Evolutionary conservation across 2,113 vertebrate genomes (phyloP).

Genomic region (Stomatorhinus ivindoensis): DNA sequence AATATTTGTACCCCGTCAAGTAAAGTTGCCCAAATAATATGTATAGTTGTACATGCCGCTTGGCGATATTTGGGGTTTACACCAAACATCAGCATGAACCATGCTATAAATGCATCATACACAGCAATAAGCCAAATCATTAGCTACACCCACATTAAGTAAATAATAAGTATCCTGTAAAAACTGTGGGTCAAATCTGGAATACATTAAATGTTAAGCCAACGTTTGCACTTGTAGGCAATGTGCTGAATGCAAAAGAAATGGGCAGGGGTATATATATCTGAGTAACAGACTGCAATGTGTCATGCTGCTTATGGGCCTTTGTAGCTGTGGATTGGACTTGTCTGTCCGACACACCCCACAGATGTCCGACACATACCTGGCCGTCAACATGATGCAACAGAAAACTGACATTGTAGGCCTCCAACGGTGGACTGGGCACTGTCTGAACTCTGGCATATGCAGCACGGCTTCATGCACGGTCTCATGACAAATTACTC

Average conservation of each 20-base stretch:
- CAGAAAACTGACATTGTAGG: background rate
- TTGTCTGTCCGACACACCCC: background rate
- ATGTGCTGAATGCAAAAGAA: background rate
- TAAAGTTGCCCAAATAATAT: too few species aligned
- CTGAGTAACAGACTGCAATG: background rate
- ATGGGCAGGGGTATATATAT: background rate
- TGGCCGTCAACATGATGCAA: background rate
- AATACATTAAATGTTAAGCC: too few species aligned
- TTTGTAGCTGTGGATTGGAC: too few species aligned
- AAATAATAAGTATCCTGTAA: too few species aligned
- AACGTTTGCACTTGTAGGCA: too few species aligned
- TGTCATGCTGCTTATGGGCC: background rate
- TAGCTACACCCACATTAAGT: too few species aligned
- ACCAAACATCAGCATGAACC: background rate
- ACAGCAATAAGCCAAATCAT: too few species aligned
- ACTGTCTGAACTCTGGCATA: too few species aligned
- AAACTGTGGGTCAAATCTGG: too few species aligned
- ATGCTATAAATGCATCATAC: too few species aligned
- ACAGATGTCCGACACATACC: background rate
- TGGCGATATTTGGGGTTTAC: background rate
- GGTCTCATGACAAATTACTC: background rate
- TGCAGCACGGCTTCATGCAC: background rate
- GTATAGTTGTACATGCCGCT: background rate
- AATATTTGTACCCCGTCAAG: too few species aligned
- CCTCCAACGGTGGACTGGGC: background rate